These are phyloP conservation scores for Sanderia malayensis DNA, from an alignment of 30 jellyfish, hydroid and myxozoan species.

Conservation along the genomic window DNA sequence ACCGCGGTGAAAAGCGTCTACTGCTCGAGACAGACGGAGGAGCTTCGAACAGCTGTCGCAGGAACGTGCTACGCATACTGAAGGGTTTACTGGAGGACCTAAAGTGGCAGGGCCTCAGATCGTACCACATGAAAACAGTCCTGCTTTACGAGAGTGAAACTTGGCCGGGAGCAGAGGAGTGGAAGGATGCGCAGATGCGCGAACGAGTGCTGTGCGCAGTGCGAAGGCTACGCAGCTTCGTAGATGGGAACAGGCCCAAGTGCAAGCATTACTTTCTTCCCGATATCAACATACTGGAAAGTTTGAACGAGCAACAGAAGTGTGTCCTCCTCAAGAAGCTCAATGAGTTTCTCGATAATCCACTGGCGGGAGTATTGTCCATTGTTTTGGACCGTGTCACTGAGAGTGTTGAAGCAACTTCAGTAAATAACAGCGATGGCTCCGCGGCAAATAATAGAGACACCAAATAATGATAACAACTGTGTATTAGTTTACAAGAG, in stretches of 20 bases:
- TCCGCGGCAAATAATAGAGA: too few relatives aligned
- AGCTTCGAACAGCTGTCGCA: slow-evolving; percentile 35
- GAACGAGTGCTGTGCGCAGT: slow-evolving; percentile 31
- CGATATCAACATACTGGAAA: slow-evolving; percentile 12
- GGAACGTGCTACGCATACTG: slow-evolving; percentile 47
- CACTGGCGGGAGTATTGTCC: slow-evolving; percentile 1
- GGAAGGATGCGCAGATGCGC: slow-evolving; percentile 20
- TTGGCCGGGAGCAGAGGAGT: slow-evolving; percentile 26
- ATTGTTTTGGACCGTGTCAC: neutral
- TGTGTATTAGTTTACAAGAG: too few relatives aligned
- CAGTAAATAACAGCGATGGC: neutral
- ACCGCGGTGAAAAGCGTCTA: slow-evolving; percentile 47
- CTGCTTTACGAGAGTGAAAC: slow-evolving; percentile 58
- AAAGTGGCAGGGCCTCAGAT: slow-evolving; percentile 55
- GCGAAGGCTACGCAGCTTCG: slow-evolving; percentile 15
- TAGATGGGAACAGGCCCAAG: slow-evolving; percentile 4
- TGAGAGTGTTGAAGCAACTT: neutral
- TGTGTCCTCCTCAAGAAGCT: neutral
- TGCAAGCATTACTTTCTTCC: slow-evolving; percentile 28
- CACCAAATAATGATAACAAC: too few relatives aligned
- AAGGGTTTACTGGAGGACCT: slow-evolving; percentile 41
- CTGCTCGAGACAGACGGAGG: slow-evolving; percentile 25
- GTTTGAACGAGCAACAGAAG: slow-evolving; percentile 7
- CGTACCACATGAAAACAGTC: slow-evolving; percentile 63
- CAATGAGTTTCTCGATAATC: slow-evolving; percentile 9